Evolutionary conservation across 2,797 vertebrate species (phyloP), one percentile per base, ranked within the genome.

Genomic region (Sebastes nivosus): DNA sequence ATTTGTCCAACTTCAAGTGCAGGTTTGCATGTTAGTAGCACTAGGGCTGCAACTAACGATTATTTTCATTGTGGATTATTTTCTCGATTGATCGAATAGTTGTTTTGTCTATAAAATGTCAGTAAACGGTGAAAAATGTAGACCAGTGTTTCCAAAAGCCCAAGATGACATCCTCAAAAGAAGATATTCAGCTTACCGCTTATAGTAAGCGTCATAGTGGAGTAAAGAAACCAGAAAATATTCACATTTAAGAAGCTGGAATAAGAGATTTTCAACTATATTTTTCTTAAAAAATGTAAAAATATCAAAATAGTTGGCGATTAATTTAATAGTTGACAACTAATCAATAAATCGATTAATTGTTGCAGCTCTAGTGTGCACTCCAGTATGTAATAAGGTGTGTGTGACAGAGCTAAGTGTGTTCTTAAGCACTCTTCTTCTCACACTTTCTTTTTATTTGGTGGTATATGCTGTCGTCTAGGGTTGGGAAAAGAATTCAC

Each of bases 381-480:
- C 59, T 67, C 32, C 13, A 64, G 8, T 83, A 82, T 84, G 9
- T 30, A 67, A 84, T 77, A 78, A 85, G 63, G 79, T 77, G 74
- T 79, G 84, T 75, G 30, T 38, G 72, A 42, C 27, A 77, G 12
- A 82, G 58, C 67, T 65, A 57, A 69, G 72, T 42, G 82, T 75
- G 50, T 85, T 81, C 76, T 38, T 38, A 14, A 38, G 36, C 36
- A 38, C 2, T 89, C 77, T 46, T 73, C 25, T 68, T 65, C n/a
- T 55, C 63, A 66, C 57, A 66, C 54, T 71, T 70, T 20, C 1
- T 64, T 32, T 68, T 42, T 42, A 42, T 38, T 38, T 14, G 13
- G 36, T 38, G 36, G 36, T 38, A 38, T 0, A 38, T 14, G 36
- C 36, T 38, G 5, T 14, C 0, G 32, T 32, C 3, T 32, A 10